Evolutionary conservation across 2,797 vertebrate species (phyloP), one percentile per base, ranked within the genome.

Genomic region (Muraenolepis orangiensis): DNA sequence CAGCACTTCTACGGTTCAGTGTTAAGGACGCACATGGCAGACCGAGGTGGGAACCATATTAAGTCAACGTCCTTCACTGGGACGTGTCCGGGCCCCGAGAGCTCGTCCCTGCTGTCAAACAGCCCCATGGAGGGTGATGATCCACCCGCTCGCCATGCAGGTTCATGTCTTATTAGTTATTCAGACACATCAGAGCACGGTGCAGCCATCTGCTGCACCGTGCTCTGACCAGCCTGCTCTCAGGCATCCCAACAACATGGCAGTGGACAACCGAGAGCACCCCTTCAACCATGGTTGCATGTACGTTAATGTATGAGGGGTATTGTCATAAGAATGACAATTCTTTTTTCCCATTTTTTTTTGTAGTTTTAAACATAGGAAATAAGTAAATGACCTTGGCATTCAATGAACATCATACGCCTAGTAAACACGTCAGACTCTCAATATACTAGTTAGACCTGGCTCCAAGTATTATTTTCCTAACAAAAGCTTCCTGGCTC

Each of bases 131-230:
- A 96, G 96, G 95, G 94, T 91, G 92, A 98, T 97, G 96, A 96
- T 95, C 95, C 93, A 94, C 90, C 93, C 93, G 94, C 95, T 96
- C 93, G 95, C 93, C 90, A 93, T 94, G 95, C 94, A 94, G 94
- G 90, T 94, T 94, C 95, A 92, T 93, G 94, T 95, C 95, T 95
- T 96, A 95, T 95, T 96, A 96, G 95, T 95, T 94, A 93, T 98
- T 94, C 95, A 96, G 95, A 95, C 94, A 95, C 92, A 93, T 94
- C 94, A n/a, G 95, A 95, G 91, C 94, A 94, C 93, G n/a, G n/a
- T n/a, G 92, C 94, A 93, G 93, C 96, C 96, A 98, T 98, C 96
- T 97, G 96, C 96, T 94, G 91, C 90, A 85, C 92, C 89, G 91
- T 87, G 77, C 84, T 92, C 93, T 93, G 94, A 93, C 95, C 94